These are phyloP conservation scores for Mobula birostris DNA, from an alignment of 2,113 vertebrate species.

Conservation along the genomic window DNA sequence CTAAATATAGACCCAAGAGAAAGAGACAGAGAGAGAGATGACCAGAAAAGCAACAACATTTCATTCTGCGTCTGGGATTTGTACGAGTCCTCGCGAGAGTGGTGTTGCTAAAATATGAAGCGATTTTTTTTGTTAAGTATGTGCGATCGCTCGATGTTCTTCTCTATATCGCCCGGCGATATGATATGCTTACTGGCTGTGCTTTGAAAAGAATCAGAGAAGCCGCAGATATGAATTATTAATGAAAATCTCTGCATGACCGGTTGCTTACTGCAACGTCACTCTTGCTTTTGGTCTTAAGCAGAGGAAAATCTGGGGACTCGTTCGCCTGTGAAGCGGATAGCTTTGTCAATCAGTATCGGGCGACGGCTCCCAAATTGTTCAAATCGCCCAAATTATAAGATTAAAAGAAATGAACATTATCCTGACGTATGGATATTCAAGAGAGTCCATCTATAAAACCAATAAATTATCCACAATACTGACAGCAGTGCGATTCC, in stretches of 20 bases:
- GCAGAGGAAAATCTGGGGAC: constrained; percentile 48
- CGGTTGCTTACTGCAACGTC: constrained; percentile 47
- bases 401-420: background rate
- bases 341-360: constrained; percentile 28
- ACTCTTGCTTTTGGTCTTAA: constrained; percentile 54
- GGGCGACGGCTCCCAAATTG: background rate
- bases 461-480: background rate
- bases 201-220: constrained; percentile 59
- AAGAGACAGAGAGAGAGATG: background rate
- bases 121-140: constrained; percentile 36
- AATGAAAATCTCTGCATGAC: constrained; percentile 63
- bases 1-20: background rate
- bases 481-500: background rate
- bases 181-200: constrained; percentile 63
- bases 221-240: constrained; percentile 66
- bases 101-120: background rate
- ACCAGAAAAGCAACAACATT: background rate
- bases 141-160: background rate
- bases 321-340: constrained; percentile 10
- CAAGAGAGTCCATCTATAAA: background rate
- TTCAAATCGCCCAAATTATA: background rate
- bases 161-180: constrained; percentile 51
- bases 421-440: background rate
- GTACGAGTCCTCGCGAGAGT: background rate
- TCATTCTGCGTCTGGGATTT: background rate